phyloP scores from a whole-genome alignment of 1,140 invertebrate genomes.

The Scaptomyza graminum region DNA sequence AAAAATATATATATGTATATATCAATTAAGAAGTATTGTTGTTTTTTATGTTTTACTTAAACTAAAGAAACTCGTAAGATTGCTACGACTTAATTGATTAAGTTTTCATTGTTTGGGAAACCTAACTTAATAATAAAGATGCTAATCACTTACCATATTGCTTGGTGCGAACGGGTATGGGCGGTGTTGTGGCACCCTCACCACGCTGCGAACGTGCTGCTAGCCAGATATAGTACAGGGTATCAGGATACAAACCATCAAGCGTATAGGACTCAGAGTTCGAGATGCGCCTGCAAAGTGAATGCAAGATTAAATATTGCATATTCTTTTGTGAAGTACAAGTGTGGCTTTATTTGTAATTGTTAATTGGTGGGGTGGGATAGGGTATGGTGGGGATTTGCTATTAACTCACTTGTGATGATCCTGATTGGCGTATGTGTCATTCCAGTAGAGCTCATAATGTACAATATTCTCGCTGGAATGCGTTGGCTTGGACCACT shows the following conservation, averaged over 20 bases:
- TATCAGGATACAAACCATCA: slow-evolving; percentile 96
- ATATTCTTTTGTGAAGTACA: background rate
- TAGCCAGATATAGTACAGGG: slow-evolving; percentile 97
- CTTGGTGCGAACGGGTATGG: slow-evolving; percentile 96
- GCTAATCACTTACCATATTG: slow-evolving; percentile 94
- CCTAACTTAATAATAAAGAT: slow-evolving; percentile 50
- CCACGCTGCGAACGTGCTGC: slow-evolving; percentile 95
- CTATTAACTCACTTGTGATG: slow-evolving; percentile 87
- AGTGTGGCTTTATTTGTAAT: background rate
- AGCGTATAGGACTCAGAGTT: slow-evolving; percentile 94
- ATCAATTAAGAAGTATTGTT: slow-evolving; percentile 40
- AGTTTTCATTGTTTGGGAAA: slow-evolving; percentile 13
- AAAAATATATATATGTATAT: slow-evolving; percentile 38
- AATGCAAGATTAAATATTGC: background rate
- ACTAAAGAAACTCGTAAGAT: slow-evolving; percentile 59
- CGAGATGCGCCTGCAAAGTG: slow-evolving; percentile 87
- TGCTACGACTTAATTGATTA: slow-evolving; percentile 51
- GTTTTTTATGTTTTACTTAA: slow-evolving; percentile 48
- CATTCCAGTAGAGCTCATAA: slow-evolving; percentile 99
- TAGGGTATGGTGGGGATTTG: no score
- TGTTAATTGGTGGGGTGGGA: background rate
- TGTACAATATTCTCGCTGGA: slow-evolving; percentile 96
- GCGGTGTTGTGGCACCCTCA: slow-evolving; percentile 97
- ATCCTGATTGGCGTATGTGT: slow-evolving; percentile 94
- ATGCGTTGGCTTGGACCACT: slow-evolving; percentile 95